Evolutionary conservation across 2,797 vertebrate genomes (phyloP).

Genomic region (Coluber constrictor): DNA sequence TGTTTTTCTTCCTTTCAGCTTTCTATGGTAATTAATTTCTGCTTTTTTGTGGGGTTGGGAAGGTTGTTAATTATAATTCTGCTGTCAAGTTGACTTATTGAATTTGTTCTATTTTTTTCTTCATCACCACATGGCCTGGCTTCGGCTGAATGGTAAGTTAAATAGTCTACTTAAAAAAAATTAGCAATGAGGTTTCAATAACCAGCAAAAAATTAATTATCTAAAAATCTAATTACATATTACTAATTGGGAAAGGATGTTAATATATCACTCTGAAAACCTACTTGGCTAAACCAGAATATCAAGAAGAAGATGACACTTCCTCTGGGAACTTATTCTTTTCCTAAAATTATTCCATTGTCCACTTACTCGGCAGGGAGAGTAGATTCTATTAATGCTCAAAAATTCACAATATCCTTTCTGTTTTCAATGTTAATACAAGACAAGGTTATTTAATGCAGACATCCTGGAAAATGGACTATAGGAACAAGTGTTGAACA

Average conservation of each 20-base stretch:
- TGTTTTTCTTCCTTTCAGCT: background rate
- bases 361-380: background rate
- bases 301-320: background rate
- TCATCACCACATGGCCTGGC: background rate
- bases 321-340: background rate
- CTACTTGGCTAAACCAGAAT: background rate
- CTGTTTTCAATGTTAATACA: background rate
- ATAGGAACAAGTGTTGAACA: background rate
- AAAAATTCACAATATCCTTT: background rate
- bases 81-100: background rate
- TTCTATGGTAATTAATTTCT: background rate
- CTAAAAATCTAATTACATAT: background rate
- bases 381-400: background rate
- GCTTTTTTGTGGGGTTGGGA: background rate
- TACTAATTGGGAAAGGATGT: background rate
- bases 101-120: background rate
- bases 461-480: background rate
- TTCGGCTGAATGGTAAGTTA: background rate
- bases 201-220: background rate
- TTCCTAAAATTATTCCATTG: background rate
- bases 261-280: background rate
- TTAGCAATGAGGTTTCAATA: background rate
- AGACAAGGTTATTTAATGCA: background rate
- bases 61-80: background rate
- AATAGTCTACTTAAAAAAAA: background rate